Evolutionary conservation across 2,888 invertebrate species (phyloP).

Genomic region (Margaritifera margaritifera): DNA sequence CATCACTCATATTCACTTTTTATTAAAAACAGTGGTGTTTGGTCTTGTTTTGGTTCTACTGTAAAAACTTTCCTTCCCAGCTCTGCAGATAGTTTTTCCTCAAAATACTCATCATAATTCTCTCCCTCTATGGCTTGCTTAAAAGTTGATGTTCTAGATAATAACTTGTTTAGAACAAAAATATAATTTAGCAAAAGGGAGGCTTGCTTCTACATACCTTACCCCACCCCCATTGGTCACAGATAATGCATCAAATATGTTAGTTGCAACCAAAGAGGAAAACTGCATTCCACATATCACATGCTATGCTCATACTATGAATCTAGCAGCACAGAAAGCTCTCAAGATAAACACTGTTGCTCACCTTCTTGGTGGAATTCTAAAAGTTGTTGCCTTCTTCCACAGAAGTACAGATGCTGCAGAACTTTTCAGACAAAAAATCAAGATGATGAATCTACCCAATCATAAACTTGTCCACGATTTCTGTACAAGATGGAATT

Average conservation of each 20-base stretch:
- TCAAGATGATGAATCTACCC: constrained; percentile 2
- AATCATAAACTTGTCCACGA: constrained; percentile 1
- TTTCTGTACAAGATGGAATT: constrained; percentile 8
- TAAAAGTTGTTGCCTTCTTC: constrained; percentile 7
- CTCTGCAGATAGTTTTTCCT: too few species aligned
- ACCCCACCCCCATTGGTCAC: constrained; percentile 9
- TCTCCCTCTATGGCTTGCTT: too few species aligned
- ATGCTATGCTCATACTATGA: constrained; percentile 17
- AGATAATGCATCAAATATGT: constrained; percentile 13
- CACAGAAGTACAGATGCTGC: constrained; percentile 15
- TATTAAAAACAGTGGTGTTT: too few species aligned
- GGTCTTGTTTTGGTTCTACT: too few species aligned
- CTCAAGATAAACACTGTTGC: constrained; percentile 10
- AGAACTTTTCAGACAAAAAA: constrained; percentile 7
- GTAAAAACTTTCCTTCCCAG: too few species aligned
- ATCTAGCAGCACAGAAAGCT: constrained; percentile 13
- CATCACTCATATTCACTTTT: too few species aligned
- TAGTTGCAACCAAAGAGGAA: constrained; percentile 1
- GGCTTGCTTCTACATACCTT: too few species aligned
- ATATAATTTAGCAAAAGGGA: too few species aligned
- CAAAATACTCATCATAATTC: too few species aligned
- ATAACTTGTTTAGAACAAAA: too few species aligned
- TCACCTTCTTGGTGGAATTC: background rate
- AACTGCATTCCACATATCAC: constrained; percentile 2
- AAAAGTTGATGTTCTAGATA: too few species aligned